Base-by-base conservation (phyloP, 2,797 vertebrate genomes). In the Acanthopagrus latus region DNA sequence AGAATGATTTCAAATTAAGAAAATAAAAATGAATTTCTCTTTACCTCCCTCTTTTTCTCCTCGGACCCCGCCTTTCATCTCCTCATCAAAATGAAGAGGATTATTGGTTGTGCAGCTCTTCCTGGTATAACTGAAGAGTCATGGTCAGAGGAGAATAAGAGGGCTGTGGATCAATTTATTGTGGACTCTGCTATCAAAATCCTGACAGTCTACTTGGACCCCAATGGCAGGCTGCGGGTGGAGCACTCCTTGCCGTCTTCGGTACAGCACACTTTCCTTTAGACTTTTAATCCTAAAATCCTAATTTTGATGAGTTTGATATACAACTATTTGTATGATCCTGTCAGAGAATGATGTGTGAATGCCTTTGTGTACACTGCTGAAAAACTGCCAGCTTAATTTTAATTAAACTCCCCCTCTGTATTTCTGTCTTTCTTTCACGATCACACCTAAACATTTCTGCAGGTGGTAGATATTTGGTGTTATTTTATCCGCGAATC, bases 401-500 rank as follows among this genome's bases (percentile, higher is more conserved):
- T 38, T 38, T 38, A 38, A 38, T 38, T 38, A 8, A 38, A 9
- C 38, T 38, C 38, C 9, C 38, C 2, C 50, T 51, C 14, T 70
- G 20, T n/a, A 18, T 76, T 83, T 67, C 27, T 44, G 16, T 47
- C 0, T 48, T 55, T 68, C 7, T n/a, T 65, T 52, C 12, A 10
- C 9, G 5, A 29, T 33, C 27, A 38, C 17, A 17, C 47, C 27
- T n/a, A 5, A 38, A 64, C 18, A 12, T 48, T 12, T 7, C 7
- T 80, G 38, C 90, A 95, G 91, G 83, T 74, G 69, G 83, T 84
- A n/a, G 90, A 95, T 29, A 95, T 96, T 84, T 88, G 97, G 63
- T 90, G 76, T 41, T 97, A 94, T 88, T 97, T 97, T 81, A 94
- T 92, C 57, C 96, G 96, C 11, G 71, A 80, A 8, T 81, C 93